Evolutionary conservation across 2,797 vertebrate genomes (phyloP), one percentile per base, ranked within the genome.

Genomic region (Chloroceryle amazona): DNA sequence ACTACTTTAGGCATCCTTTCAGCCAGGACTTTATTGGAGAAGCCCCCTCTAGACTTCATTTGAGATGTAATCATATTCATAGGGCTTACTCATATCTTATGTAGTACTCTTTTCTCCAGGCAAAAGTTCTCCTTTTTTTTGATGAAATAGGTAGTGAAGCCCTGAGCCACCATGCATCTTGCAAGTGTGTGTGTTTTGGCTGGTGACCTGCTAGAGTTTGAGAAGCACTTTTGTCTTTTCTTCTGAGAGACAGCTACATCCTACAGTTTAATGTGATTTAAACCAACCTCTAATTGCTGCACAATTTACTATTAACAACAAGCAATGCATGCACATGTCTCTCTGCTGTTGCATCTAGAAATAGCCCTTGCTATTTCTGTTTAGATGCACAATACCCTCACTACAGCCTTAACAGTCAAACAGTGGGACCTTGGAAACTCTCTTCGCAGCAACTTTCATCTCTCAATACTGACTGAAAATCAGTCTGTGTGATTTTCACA

Each of bases 271-370:
- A 51, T 10, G 39, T 37, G 22, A 63, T 28, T 47, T 72, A 73
- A 12, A 54, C 9, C 20, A 63, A 85, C 8, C 33, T 67, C 3
- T 13, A 70, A n/a, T 26, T 20, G 46, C 65, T 52, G 20, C 19
- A 17, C 61, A 37, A 46, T 58, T 70, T 54, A 52, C 42, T 42
- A 26, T 66, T 55, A 81, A 55, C 18, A 23, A 22, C 46, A 71
- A 70, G 31, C 28, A 63, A 39, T 3, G 11, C 4, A 0, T 33
- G 21, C 0, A 0, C 6, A 2, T 9, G 9, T 39, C 4, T n/a
- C 37, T 52, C 13, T 80, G 19, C 21, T 15, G 8, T 20, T 46
- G 11, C 68, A 61, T 86, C 47, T 70, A 52, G 51, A 86, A 61
- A 71, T 41, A 55, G 10, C 11, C 70, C 79, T 65, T 90, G 41